These are phyloP conservation scores for Oryzias woworae DNA, from an alignment of 2,113 vertebrate species.

Conservation along the genomic window DNA sequence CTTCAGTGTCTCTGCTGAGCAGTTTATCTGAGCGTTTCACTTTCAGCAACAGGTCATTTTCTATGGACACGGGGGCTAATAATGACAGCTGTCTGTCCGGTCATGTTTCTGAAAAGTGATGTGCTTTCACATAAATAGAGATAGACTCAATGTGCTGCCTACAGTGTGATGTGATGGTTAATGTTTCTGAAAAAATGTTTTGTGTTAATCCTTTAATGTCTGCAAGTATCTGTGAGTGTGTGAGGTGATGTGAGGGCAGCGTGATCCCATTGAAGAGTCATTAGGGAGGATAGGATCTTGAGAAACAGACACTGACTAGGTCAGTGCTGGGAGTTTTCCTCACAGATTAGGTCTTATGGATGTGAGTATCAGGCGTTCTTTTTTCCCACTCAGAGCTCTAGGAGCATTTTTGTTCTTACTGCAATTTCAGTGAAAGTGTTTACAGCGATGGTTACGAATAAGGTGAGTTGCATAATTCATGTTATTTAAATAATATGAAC, in stretches of 20 bases:
- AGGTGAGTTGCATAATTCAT: conserved; percentile 8
- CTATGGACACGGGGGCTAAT: no score
- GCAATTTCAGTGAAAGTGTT: neutral
- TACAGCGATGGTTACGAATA: neutral
- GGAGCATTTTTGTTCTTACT: neutral
- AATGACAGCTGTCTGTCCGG: no score
- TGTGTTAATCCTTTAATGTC: neutral
- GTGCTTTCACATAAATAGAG: no score
- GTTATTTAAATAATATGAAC: conserved; percentile 26
- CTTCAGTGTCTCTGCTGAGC: no score
- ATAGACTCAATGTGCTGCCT: no score
- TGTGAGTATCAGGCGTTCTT: no score
- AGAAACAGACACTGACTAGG: conserved; percentile 39
- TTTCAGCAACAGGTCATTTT: no score
- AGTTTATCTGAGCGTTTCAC: no score
- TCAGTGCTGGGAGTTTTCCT: conserved; percentile 42
- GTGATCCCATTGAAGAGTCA: conserved; percentile 17
- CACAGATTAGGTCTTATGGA: neutral
- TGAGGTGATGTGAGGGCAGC: conserved; percentile 11
- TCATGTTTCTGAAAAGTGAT: no score
- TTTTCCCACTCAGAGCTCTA: neutral
- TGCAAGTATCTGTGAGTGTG: conserved; percentile 4
- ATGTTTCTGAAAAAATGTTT: no score
- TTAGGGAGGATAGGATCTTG: conserved; percentile 21
- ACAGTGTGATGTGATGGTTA: no score